Percentiles rank a stretch among this genome's conserved stretches.
Conservation (phyloP, 2,888 invertebrate species). For the Adineta ricciae region DNA sequence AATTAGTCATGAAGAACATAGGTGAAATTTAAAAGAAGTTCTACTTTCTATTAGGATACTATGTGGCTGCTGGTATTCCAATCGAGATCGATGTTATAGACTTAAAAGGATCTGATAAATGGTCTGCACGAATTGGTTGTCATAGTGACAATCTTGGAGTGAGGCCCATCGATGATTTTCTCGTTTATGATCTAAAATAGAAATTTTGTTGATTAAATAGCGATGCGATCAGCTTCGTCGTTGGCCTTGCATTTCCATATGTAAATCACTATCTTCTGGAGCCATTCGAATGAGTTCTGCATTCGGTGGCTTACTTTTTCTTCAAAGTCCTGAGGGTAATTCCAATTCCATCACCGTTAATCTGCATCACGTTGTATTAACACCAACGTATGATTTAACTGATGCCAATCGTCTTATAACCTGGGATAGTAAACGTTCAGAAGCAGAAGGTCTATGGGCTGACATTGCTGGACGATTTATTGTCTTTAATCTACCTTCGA, state of each 20-base stretch:
- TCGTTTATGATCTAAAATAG: no score
- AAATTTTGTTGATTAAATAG: no score
- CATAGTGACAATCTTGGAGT: slow-evolving; percentile 36
- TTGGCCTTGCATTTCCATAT: slow-evolving; percentile 18
- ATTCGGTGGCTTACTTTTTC: slow-evolving; percentile 29
- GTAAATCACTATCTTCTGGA: not conserved
- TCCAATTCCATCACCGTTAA: not conserved
- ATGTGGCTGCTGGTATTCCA: slow-evolving; percentile 34
- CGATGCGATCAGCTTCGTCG: not conserved
- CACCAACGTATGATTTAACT: slow-evolving; percentile 24
- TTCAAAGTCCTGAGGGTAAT: slow-evolving; percentile 3
- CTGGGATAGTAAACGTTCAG: not conserved
- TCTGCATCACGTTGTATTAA: slow-evolving; percentile 20
- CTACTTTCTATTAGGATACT: slow-evolving; percentile 32
- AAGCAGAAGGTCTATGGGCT: slow-evolving; percentile 36
- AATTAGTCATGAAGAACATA: not conserved
- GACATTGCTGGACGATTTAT: slow-evolving; percentile 37
- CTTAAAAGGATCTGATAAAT: slow-evolving; percentile 1
- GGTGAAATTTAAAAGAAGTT: not conserved
- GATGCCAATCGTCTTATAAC: slow-evolving; percentile 10
- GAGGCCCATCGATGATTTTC: no score
- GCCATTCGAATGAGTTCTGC: not conserved
- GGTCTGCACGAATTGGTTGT: slow-evolving; percentile 36
- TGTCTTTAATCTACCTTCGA: slow-evolving; percentile 36
- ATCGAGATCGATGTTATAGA: slow-evolving; percentile 26